Conservation (phyloP, 2,797 vertebrate genomes). For the Apodemus agrarius region DNA sequence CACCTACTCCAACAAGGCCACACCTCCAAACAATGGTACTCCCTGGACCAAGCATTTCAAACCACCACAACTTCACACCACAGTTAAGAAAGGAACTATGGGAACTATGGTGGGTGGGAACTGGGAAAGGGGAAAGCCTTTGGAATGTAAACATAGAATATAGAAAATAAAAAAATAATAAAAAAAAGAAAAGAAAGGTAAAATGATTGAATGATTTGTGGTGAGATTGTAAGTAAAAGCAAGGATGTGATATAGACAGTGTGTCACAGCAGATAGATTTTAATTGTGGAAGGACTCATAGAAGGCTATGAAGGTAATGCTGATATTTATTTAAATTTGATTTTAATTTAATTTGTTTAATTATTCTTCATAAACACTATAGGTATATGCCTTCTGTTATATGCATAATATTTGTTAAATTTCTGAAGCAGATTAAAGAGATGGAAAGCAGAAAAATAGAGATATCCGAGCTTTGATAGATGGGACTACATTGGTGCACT, state of each 20-base stretch:
- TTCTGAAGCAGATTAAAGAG: neutral
- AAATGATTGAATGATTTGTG: slow-evolving; percentile 16
- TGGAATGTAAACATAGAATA: no score
- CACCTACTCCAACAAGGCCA: neutral
- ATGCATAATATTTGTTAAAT: neutral
- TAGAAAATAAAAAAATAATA: no score
- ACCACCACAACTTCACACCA: neutral
- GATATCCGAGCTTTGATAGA: no score
- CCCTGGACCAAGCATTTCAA: neutral
- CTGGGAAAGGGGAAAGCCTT: no score
- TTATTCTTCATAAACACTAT: neutral
- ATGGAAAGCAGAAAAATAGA: neutral
- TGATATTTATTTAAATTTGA: neutral
- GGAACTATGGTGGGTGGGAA: no score
- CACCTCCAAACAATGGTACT: neutral
- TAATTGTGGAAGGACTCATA: neutral
- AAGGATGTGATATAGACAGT: neutral
- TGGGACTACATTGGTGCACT: neutral
- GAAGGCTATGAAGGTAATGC: neutral
- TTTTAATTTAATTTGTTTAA: neutral
- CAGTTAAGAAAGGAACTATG: neutral
- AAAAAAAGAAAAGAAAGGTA: neutral
- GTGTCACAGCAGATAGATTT: neutral
- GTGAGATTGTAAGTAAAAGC: slow-evolving; percentile 2
- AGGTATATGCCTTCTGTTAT: neutral